These are phyloP conservation scores for Bambusicola thoracicus DNA, from an alignment of 2,113 vertebrate species.

Conservation along the genomic window DNA sequence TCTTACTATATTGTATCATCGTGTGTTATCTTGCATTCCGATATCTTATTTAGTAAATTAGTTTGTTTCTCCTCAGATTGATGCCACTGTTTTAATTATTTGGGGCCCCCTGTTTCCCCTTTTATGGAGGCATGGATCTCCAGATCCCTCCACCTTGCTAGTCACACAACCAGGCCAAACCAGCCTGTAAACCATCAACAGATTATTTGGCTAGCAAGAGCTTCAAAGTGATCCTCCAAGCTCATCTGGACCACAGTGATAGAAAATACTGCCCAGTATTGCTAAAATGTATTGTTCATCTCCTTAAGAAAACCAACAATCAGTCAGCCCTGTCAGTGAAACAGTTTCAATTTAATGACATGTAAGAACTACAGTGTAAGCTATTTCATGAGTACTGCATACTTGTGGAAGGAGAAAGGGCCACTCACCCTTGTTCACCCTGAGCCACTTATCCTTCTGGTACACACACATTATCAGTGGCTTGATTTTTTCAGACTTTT, in stretches of 20 bases:
- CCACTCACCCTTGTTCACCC: background rate
- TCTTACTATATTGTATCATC: no score
- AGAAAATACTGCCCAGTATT: background rate
- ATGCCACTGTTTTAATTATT: no score
- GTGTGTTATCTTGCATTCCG: no score
- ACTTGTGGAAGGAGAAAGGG: fast-evolving
- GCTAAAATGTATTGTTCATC: background rate
- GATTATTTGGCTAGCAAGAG: background rate
- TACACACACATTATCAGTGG: background rate
- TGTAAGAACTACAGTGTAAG: background rate
- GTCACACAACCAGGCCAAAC: no score
- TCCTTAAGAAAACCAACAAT: background rate
- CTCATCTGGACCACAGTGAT: background rate
- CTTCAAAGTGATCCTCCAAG: slow-evolving; percentile 16
- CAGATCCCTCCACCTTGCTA: no score
- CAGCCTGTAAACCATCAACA: no score
- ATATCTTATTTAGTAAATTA: no score
- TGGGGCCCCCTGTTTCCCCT: no score
- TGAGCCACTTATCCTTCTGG: fast-evolving
- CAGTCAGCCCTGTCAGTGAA: background rate
- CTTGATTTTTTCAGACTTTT: background rate
- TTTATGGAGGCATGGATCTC: no score
- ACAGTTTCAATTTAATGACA: background rate
- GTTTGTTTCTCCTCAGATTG: no score
- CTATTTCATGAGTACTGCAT: fast-evolving